Base-by-base conservation (phyloP, 1,140 invertebrate species). In the Megathymus violae region DNA sequence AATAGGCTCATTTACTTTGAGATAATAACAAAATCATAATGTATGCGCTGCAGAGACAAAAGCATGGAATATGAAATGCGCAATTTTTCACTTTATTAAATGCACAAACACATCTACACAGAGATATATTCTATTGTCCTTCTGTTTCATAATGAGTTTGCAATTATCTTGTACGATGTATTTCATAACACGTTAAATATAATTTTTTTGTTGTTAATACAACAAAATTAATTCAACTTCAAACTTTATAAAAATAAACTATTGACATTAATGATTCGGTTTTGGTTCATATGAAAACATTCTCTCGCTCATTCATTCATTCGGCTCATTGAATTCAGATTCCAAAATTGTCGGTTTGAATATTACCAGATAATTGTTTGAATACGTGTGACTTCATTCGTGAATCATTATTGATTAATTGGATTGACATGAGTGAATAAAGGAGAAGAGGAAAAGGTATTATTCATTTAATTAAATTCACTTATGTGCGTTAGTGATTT, bases 131-230 rank as follows among this genome's bases (percentile, higher is more conserved):
- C 40, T 56, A 44, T 56, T 56, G 52, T 56, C 16, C 40, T 14
- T 17, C 22, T n/a, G n/a, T n/a, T 25, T 47, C 40, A 46, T 31
- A 22, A 46, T 50, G 40, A 64, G n/a, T 43, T 63, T 46, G 63
- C 59, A 67, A 74, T 74, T 71, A 74, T 74, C 46, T 64, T n/a
- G n/a, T n/a, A n/a, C n/a, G 16, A 63, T 46, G 59, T 51, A 34
- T 63, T 65, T 60, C 60, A 71, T 62, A 62, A 66, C 54, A 54
- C 62, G 68, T 65, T 54, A 65, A 51, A 63, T 58, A 52, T 52
- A 62, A 73, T 69, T 73, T 67, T 62, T 61, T 62, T 56, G 52
- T 60, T 62, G n/a, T n/a, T n/a, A n/a, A 62, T 63, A 67, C 60
- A 59, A 65, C 65, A 64, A 69, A 64, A 64, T 62, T 65, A 68